These are phyloP conservation scores for Amblyopsis rosae DNA, from an alignment of 2,113 vertebrate species.

Conservation along the genomic window DNA sequence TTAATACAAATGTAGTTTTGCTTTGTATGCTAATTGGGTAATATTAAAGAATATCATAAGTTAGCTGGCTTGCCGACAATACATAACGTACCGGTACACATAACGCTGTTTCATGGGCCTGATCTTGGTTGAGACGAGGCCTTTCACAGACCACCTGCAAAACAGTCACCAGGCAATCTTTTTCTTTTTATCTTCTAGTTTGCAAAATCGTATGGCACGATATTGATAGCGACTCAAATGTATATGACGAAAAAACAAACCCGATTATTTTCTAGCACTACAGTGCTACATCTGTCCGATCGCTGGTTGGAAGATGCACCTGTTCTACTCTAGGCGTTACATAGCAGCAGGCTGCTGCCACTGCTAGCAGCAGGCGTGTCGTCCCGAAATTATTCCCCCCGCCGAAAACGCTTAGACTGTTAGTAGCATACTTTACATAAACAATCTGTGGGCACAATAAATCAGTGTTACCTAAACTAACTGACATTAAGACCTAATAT, in stretches of 20 bases:
- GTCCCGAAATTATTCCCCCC: too few relatives aligned
- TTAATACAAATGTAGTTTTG: too few relatives aligned
- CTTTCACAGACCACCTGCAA: conserved; percentile 33
- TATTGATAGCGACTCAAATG: neutral
- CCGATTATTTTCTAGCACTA: neutral
- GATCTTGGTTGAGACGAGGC: conserved; percentile 37
- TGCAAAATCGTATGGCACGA: too few relatives aligned
- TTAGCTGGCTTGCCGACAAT: too few relatives aligned
- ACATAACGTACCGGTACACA: neutral
- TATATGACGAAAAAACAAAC: neutral
- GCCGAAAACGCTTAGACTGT: too few relatives aligned
- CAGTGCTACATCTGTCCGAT: conserved; percentile 3
- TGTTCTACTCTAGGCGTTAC: conserved; percentile 63
- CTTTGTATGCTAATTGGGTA: too few relatives aligned
- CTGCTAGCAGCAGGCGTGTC: neutral
- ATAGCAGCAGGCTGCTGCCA: neutral
- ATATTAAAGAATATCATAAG: too few relatives aligned
- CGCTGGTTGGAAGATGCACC: conserved; percentile 64
- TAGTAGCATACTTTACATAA: too few relatives aligned
- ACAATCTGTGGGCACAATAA: too few relatives aligned
- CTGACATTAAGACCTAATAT: too few relatives aligned
- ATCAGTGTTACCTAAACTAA: too few relatives aligned
- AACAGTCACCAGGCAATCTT: conserved; percentile 22
- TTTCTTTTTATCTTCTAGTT: too few relatives aligned
- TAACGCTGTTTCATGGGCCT: neutral